Base-by-base conservation (phyloP, 2,113 vertebrate species). In the Corvus cornix region DNA sequence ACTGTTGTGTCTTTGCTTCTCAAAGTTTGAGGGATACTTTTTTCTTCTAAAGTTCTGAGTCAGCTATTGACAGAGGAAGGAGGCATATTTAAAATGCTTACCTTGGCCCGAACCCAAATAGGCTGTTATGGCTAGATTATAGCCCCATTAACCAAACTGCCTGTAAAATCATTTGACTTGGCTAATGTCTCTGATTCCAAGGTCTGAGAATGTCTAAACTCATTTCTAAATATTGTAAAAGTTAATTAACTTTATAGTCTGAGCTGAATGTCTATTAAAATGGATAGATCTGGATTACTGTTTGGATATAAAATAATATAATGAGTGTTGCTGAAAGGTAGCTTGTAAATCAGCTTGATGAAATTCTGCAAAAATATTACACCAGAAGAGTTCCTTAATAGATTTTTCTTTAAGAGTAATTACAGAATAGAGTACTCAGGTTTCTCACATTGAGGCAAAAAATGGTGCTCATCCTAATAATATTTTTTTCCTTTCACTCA, bases 161-260 rank as follows among this genome's bases (percentile, higher is more conserved):
- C 79, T 92, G 68, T 89, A 96, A 94, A 96, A 84, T 89, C 43
- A 90, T 88, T 93, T 93, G 75, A 64, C 67, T 84, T 79, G 62
- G 37, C 22, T 95, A 93, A 91, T 91, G 84, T 62, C 13, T 75
- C 51, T 60, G 51, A 94, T 93, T 92, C 79, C 87, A 93, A 93
- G 82, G 55, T 77, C 73, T 94, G 59, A 93, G 78, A 84, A 84
- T 94, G 12, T 85, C 83, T 89, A 77, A 87, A 89, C 39, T 87
- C 1, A 68, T 87, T 93, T 94, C 80, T 93, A 95, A 95, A 95
- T 93, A 93, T 78, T 93, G 58, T 87, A 78, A 85, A 94, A 85
- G 69, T 89, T 95, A 96, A 96, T 96, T 93, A 90, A 89, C 39
- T 93, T 95, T 90, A 91, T 74, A 78, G 63, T 31, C 60, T 82